Evolutionary conservation across 2,113 vertebrate genomes (phyloP), one percentile per base, ranked within the genome.

Genomic region (Psilopogon haemacephalus): DNA sequence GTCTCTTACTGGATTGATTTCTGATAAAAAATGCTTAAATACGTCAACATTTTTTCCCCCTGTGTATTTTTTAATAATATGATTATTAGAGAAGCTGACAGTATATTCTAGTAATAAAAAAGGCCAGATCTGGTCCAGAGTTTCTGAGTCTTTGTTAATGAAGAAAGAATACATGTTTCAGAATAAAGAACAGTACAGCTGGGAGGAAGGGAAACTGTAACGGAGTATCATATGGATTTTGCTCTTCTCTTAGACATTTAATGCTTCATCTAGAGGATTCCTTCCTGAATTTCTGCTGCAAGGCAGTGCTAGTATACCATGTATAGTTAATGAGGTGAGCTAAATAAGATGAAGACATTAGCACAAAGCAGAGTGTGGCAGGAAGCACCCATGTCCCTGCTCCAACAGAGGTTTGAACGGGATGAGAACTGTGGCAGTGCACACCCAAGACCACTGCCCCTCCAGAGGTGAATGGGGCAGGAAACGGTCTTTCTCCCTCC

Each of bases 261-360:
- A 44, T 59, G 7, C 32, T 89, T 81, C n/a, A 85, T 89, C 73
- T 40, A 76, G 67, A 88, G 69, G 30, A 90, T 27, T 88, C 15
- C 32, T 78, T 15, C 33, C 75, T 65, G 60, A 23, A 68, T 91
- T 93, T 81, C 52, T 89, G 35, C 50, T 94, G n/a, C 60, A 88
- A 91, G 75, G 26, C 44, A 67, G n/a, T 44, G 19, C 79, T 89
- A 76, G 38, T 90, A 63, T 40, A 91, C 23, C 48, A 56, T 24
- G 32, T 73, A 88, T n/a, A 89, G 70, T 93, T 96, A 95, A 97
- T 93, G 92, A 97, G 75, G 59, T 94, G 75, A 95, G 65, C 48
- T 78, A 96, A 95, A 94, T 14, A 84, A 58, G 94, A 85, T 63
- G 77, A 30, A 80, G 42, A 96, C 56, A 94, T 95, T 97, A 97